Evolutionary conservation across 2,797 vertebrate genomes (phyloP), one percentile per base, ranked within the genome.

Genomic region (Neopelma chrysocephalum): DNA sequence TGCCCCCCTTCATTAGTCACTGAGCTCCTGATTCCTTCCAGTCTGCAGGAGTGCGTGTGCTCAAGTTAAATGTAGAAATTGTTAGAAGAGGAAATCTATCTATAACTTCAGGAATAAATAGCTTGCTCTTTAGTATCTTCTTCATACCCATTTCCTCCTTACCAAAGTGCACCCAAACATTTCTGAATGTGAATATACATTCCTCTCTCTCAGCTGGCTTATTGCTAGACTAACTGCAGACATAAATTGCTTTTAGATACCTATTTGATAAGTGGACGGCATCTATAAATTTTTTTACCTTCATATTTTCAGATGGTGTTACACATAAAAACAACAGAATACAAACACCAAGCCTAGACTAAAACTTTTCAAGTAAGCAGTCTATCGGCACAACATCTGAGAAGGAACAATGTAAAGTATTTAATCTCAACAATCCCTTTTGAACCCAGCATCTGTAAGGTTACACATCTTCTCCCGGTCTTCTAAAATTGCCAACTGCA

Each of bases 81-180:
- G 27, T 78, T 79, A 76, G 53, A 53, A 86, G 89, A 57, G n/a
- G 31, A 91, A 83, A 82, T 54, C 50, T 57, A 56, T 36, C 82
- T 81, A 4, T 54, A 90, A 65, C 22, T 83, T 93, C 72, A 83
- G 42, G 47, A 86, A 70, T 60, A 87, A 92, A 77, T 31, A 88
- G 26, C 12, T 22, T 57, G 60, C 10, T 76, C 48, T 85, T 87
- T 36, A 86, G 54, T 75, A 60, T 12, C 10, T 72, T 88, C 62
- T 50, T 71, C 61, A 71, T 57, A 78, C 14, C 29, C 10, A 53
- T 26, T 75, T 87, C 42, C 50, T 91, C 42, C 69, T 83, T 54
- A 65, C 14, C 47, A 26, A 82, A 70, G 40, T 12, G 15, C 36
- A 83, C 2, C 7, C 58, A 86, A 77, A 81, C 32, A 51, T 57